Percentiles rank a stretch among this genome's conserved stretches.
These are phyloP conservation scores for Eulemur coronatus DNA, from an alignment of 2,797 vertebrate genomes.

Conservation along the genomic window DNA sequence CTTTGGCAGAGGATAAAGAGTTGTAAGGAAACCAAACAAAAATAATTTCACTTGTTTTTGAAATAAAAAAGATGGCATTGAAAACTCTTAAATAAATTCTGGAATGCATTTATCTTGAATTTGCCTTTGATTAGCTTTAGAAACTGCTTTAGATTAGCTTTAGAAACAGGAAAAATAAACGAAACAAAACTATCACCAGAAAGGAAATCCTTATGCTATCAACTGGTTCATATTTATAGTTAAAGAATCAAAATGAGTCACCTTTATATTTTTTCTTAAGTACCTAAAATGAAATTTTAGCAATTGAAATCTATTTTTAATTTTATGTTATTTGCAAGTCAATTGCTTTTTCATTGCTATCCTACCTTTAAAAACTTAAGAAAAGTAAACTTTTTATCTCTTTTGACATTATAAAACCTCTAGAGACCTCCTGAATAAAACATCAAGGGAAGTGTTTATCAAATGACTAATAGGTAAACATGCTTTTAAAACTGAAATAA, in stretches of 20 bases:
- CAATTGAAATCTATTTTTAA: conserved; percentile 13
- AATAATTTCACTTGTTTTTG: conserved; percentile 24
- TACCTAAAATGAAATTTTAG: not conserved
- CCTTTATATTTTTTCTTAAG: not conserved
- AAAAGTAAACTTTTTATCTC: not conserved
- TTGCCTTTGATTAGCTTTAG: not conserved
- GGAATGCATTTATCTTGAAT: not conserved
- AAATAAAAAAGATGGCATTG: not conserved
- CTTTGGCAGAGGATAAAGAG: conserved; percentile 1
- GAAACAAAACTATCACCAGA: not conserved
- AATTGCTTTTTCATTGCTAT: not conserved
- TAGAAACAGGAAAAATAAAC: not conserved
- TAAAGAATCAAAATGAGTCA: not conserved
- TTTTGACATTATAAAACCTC: not conserved
- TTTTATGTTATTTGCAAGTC: conserved; percentile 19
- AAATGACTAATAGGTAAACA: conserved; percentile 5
- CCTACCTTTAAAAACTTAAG: not conserved
- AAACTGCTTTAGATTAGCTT: not conserved
- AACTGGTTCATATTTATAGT: not conserved
- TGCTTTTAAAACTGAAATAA: conserved; percentile 45
- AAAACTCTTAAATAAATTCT: conserved; percentile 14
- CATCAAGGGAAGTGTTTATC: not conserved
- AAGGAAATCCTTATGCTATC: not conserved
- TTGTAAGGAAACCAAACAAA: not conserved
- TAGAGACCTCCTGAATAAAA: conserved; percentile 2